Conservation (phyloP, 2,113 vertebrate genomes). For the Ciconia boyciana region DNA sequence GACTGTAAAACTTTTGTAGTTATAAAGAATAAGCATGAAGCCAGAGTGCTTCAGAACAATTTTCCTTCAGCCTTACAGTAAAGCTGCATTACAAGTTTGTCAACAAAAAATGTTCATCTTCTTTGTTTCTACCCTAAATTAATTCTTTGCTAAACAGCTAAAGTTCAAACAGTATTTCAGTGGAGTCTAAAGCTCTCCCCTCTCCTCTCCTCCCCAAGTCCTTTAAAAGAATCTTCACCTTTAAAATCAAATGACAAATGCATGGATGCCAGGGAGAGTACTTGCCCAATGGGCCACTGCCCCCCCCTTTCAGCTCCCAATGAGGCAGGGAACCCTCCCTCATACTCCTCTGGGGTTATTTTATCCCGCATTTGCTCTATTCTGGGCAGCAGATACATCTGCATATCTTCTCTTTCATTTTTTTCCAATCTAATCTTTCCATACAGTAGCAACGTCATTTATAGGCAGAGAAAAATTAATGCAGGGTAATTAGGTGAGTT, state of each 20-base stretch:
- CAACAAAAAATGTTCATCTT: not conserved
- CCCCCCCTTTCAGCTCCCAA: not conserved
- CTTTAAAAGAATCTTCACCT: not conserved
- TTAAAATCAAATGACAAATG: not conserved
- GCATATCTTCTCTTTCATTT: not conserved
- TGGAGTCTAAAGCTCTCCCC: not conserved
- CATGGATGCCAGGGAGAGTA: not conserved
- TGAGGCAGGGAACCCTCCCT: not conserved
- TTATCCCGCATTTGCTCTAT: not conserved
- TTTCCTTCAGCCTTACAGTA: not conserved
- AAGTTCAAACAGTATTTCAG: not conserved
- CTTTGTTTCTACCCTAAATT: not conserved
- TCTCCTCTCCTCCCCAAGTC: not conserved
- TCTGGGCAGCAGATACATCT: not conserved
- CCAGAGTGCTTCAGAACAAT: not conserved
- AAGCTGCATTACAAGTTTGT: not conserved
- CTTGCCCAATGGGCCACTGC: accelerated
- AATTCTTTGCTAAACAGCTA: not conserved
- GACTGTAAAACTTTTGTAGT: not conserved
- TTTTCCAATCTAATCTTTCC: not conserved
- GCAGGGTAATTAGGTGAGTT: not conserved
- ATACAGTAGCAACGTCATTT: not conserved
- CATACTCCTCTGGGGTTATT: not conserved
- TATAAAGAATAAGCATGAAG: not conserved
- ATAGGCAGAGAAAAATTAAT: not conserved